Conservation (phyloP, 2,888 invertebrate species). For the Orchesella flavescens region DNA sequence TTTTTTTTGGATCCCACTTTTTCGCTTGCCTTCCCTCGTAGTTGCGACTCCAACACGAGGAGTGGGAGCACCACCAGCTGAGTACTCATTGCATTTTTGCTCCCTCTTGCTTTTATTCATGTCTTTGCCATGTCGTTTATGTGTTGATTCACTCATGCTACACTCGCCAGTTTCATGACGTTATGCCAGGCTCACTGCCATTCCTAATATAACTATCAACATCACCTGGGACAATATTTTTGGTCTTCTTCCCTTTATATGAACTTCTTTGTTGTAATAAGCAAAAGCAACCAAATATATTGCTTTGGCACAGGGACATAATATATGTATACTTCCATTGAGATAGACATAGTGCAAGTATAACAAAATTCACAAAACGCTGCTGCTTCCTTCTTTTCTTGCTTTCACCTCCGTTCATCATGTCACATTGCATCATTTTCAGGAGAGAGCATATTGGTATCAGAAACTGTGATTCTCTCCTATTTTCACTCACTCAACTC, state of each 20-base stretch:
- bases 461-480: constrained; percentile 35
- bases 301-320: neutral
- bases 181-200: constrained; percentile 21
- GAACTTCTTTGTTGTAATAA: neutral
- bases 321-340: neutral
- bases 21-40: neutral
- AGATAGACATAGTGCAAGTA: neutral
- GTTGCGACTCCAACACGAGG: neutral
- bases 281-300: neutral
- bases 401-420: constrained; percentile 35
- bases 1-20: constrained; percentile 1
- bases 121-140: constrained; percentile 39
- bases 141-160: constrained; percentile 47
- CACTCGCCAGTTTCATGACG: constrained; percentile 43
- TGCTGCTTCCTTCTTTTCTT: constrained; percentile 21
- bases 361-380: constrained; percentile 5
- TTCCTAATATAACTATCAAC: constrained; percentile 54
- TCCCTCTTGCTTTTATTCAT: neutral
- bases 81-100: constrained; percentile 10
- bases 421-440: constrained; percentile 50
- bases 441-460: constrained; percentile 26
- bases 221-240: constrained; percentile 47
- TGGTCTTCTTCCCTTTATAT: neutral
- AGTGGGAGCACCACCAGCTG: neutral
- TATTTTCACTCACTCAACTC: constrained; percentile 19